Evolutionary conservation across 2,888 invertebrate genomes (phyloP), one percentile per base, ranked within the genome.

Genomic region (Clistopyga incitator): DNA sequence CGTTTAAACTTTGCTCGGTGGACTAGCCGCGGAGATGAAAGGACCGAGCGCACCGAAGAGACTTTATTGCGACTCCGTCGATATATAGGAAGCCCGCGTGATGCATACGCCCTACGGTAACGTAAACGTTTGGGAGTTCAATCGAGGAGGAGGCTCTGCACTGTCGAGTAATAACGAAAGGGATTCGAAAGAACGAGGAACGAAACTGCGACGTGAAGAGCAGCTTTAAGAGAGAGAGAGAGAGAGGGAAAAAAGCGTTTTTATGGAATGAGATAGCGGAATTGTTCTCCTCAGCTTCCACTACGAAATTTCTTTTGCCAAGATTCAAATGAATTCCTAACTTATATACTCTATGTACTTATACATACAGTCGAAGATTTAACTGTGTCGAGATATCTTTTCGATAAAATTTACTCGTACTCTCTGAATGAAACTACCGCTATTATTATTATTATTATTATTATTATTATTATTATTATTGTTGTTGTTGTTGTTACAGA

Each of bases 191-290:
- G 23, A 50, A 11, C 20, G 34, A 54, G 29, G 65, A 54, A 68
- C 18, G 68, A 20, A 45, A 18, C n/a, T 13, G n/a, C 13, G 45
- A 25, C 18, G 25, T n/a, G 71, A 74, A 23, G 20, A 72, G 78
- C 78, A 18, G 80, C 64, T 61, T 59, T 59, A 38, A 42, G 78
- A 70, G 23, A 38, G 54, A 75, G 11, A 84, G 68, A 59, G 84
- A 67, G 83, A 59, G 82, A 79, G 84, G 76, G 80, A 78, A 81
- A 72, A 61, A 75, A 76, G 87, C 86, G 82, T 76, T 67, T 67
- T 67, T 54, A 38, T 61, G 20, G 52, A 61, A 67, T 65, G 56
- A 54, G 74, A 74, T 74, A 74, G 20, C 42, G 25, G 45, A 74
- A 74, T 74, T 59, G 74, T 59, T 61, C 47, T 59, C 29, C 47